Evolutionary conservation across 2,113 vertebrate genomes (phyloP).

Genomic region (Erinaceus europaeus): DNA sequence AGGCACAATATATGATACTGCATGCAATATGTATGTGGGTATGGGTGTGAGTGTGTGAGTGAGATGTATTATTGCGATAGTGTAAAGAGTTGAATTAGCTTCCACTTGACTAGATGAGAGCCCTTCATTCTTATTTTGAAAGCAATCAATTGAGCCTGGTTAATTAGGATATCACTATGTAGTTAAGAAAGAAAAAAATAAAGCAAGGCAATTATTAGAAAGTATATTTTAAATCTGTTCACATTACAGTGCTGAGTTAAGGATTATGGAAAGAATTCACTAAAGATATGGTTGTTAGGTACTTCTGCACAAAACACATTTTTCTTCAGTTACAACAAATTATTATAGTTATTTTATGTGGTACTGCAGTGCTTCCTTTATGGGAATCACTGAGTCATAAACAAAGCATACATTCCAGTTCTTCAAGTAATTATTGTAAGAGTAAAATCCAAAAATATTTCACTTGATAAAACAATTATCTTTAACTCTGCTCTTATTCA

Average conservation of each 20-base stretch:
- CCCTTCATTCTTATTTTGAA: conserved; percentile 71
- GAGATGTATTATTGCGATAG: conserved; percentile 36
- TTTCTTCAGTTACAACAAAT: conserved; percentile 66
- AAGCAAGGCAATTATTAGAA: conserved; percentile 36
- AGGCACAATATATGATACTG: background rate
- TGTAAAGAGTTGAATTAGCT: conserved; percentile 68
- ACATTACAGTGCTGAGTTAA: conserved; percentile 28
- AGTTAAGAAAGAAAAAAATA: conserved; percentile 26
- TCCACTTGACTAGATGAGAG: conserved; percentile 71
- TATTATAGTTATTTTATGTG: conserved; percentile 61
- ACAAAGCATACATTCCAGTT: conserved; percentile 48
- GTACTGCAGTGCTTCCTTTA: conserved; percentile 35
- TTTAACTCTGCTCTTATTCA: conserved; percentile 56
- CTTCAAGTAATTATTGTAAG: conserved; percentile 43
- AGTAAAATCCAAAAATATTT: conserved; percentile 41
- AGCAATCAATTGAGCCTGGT: conserved; percentile 70
- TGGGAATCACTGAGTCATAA: conserved; percentile 52
- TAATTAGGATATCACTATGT: conserved; percentile 70
- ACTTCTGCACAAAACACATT: conserved; percentile 40
- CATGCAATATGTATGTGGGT: background rate
- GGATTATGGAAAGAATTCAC: conserved; percentile 16
- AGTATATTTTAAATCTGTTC: conserved; percentile 51
- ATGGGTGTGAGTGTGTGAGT: background rate
- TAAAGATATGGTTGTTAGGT: conserved; percentile 26
- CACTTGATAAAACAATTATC: conserved; percentile 33